Evolutionary conservation across 2,888 invertebrate genomes (phyloP).

Genomic region (Caenorhabditis virilis): DNA sequence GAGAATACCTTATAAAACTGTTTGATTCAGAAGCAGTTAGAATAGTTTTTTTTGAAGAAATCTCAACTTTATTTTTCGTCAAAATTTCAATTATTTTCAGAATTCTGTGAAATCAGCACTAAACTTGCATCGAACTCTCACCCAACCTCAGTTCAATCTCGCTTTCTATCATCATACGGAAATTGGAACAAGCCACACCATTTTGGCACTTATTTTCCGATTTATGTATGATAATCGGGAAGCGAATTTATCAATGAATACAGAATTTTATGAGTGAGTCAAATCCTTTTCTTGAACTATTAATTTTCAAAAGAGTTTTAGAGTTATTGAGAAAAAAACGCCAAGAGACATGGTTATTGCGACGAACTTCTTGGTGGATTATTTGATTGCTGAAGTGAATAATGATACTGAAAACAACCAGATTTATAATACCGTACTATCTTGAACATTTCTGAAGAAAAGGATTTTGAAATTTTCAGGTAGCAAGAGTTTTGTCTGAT

Average conservation of each 20-base stretch:
- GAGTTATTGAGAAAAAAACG: constrained; percentile 23
- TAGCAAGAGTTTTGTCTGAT: constrained; percentile 40
- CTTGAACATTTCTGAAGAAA: no score
- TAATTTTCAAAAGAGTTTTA: constrained; percentile 2
- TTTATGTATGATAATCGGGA: constrained; percentile 2
- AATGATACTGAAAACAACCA: constrained; percentile 10
- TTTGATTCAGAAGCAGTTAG: no score
- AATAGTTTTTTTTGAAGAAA: background rate
- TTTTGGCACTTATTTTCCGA: constrained; percentile 16
- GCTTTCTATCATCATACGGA: constrained; percentile 9
- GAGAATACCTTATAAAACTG: no score
- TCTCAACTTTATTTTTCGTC: no score
- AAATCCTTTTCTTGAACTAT: background rate
- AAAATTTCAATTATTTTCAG: background rate
- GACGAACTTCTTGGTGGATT: constrained; percentile 30
- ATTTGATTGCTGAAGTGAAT: constrained; percentile 19
- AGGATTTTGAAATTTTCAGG: constrained; percentile 32
- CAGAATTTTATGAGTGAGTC: constrained; percentile 25
- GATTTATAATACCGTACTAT: constrained; percentile 8
- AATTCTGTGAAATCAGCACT: background rate
- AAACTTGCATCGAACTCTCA: constrained; percentile 6
- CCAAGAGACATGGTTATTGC: constrained; percentile 20
- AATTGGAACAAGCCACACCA: constrained; percentile 2
- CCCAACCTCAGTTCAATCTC: constrained; percentile 13
- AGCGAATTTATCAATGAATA: constrained; percentile 3